phyloP scores from a whole-genome alignment of 2,113 vertebrate species.

The Daubentonia madagascariensis region DNA sequence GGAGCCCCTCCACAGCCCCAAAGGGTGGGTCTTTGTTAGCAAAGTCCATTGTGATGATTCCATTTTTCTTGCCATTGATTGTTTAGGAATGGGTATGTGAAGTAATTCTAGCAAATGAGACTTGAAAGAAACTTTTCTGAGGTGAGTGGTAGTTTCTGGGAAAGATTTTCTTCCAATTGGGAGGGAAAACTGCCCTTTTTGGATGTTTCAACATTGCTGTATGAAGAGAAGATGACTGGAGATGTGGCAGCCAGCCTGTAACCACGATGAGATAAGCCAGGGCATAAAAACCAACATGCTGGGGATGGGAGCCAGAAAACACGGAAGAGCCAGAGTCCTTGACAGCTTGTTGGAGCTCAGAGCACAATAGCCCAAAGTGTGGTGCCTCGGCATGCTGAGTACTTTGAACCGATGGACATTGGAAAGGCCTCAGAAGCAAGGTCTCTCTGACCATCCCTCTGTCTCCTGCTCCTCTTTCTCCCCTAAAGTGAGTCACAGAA shows the following conservation, averaged over 20 bases:
- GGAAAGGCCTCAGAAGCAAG: neutral
- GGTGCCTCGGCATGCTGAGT: neutral
- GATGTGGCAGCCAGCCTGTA: neutral
- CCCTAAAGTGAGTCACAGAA: neutral
- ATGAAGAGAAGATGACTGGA: neutral
- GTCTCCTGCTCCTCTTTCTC: neutral
- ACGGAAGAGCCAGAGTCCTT: neutral
- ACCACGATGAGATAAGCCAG: neutral
- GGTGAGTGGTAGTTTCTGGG: neutral
- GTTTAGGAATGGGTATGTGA: neutral
- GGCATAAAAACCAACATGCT: neutral
- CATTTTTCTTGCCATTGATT: neutral
- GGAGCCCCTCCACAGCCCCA: neutral
- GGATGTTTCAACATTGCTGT: neutral
- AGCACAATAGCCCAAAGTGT: neutral
- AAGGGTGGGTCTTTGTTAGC: neutral
- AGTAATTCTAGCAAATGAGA: neutral
- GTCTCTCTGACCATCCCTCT: neutral
- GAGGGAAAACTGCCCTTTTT: neutral
- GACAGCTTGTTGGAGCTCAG: neutral
- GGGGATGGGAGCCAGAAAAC: neutral
- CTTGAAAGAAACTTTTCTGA: slow-evolving; percentile 4
- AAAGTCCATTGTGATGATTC: neutral
- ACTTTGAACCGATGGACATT: neutral
- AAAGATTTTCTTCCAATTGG: neutral